These are phyloP conservation scores for Lasioglossum morio DNA, from an alignment of 2,888 invertebrate species.

Conservation along the genomic window DNA sequence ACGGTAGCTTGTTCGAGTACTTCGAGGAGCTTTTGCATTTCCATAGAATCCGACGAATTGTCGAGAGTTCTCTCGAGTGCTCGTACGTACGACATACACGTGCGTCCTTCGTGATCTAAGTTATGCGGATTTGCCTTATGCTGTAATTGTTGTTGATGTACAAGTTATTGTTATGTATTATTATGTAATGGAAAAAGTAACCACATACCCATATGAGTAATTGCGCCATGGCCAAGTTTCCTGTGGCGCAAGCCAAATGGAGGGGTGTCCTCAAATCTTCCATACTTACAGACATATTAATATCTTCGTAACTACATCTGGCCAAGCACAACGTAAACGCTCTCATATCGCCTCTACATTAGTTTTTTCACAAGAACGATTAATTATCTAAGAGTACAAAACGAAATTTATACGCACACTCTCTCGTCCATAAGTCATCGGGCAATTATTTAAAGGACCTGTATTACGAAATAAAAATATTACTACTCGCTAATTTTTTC, in stretches of 20 bases:
- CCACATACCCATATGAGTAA: slow-evolving; percentile 95
- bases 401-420: neutral
- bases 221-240: slow-evolving; percentile 95
- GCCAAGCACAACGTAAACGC: slow-evolving; percentile 88
- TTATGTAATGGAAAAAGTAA: too few species aligned
- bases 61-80: slow-evolving; percentile 84
- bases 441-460: too few species aligned
- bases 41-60: slow-evolving; percentile 81
- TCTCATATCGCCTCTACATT: slow-evolving; percentile 88
- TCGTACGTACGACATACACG: slow-evolving; percentile 92
- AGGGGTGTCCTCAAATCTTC: slow-evolving; percentile 93
- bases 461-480: too few species aligned
- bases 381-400: slow-evolving; percentile 9
- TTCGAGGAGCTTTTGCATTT: slow-evolving; percentile 81
- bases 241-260: slow-evolving; percentile 95
- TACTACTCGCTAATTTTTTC: too few species aligned
- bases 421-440: too few species aligned
- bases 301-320: slow-evolving; percentile 89
- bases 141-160: slow-evolving; percentile 86
- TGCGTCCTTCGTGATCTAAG: slow-evolving; percentile 94
- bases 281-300: slow-evolving; percentile 91
- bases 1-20: slow-evolving; percentile 82
- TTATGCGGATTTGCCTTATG: slow-evolving; percentile 97
- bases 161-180: too few species aligned
- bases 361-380: slow-evolving; percentile 28